phyloP scores from a whole-genome alignment of 2,797 vertebrate species.

The Sitta carolinensis region DNA sequence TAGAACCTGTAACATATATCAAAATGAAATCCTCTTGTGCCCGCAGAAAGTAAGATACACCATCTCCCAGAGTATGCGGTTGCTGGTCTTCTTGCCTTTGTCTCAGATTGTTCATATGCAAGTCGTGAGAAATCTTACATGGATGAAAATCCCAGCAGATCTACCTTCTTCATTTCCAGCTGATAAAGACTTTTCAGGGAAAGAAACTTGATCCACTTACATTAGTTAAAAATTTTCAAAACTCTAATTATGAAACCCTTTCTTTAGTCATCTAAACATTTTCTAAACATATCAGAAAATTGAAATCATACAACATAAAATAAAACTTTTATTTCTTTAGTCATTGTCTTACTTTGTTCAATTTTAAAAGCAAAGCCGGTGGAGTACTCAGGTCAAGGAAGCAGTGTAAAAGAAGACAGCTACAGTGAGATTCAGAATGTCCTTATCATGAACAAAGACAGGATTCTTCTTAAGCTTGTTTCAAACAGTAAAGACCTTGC shows the following conservation, averaged over 20 bases:
- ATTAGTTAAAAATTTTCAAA: neutral
- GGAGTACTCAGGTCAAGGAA: neutral
- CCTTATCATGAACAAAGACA: neutral
- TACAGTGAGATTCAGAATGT: neutral
- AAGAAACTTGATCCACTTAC: neutral
- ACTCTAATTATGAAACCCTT: neutral
- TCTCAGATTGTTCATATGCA: neutral
- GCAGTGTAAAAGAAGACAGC: neutral
- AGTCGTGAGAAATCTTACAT: neutral
- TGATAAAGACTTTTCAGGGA: neutral
- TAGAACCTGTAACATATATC: accelerated
- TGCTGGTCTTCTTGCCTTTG: neutral
- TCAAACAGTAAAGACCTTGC: neutral
- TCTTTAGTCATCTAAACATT: neutral
- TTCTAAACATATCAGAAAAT: neutral
- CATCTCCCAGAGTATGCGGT: neutral
- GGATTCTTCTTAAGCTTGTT: neutral
- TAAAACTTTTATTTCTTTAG: neutral
- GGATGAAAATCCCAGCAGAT: neutral
- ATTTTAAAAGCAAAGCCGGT: neutral
- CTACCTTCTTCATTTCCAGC: neutral
- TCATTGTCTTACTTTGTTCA: neutral
- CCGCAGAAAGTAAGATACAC: neutral
- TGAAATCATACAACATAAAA: neutral
- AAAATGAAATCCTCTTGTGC: neutral